These are phyloP conservation scores for Trachops cirrhosus DNA, from an alignment of 2,797 vertebrate genomes.

Conservation along the genomic window DNA sequence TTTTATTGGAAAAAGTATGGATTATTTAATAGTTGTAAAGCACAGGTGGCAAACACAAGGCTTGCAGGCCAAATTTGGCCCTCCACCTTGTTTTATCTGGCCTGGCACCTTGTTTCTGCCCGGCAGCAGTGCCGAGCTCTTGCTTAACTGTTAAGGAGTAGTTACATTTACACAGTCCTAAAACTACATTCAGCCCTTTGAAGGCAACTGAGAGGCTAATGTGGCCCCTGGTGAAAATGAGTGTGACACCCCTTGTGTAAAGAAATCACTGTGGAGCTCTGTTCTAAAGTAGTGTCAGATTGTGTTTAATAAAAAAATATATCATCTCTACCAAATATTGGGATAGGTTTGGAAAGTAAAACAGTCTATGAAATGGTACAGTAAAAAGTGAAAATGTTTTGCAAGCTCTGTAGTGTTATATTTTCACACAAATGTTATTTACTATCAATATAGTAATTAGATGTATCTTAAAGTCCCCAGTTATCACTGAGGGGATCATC, in stretches of 20 bases:
- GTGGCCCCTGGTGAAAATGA: too few relatives aligned
- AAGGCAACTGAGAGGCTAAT: too few relatives aligned
- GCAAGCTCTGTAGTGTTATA: background rate
- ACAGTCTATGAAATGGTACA: background rate
- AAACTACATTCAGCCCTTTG: too few relatives aligned
- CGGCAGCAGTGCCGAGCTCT: too few relatives aligned
- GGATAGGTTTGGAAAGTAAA: background rate
- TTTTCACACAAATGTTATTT: background rate
- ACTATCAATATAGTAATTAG: background rate
- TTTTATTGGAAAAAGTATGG: background rate
- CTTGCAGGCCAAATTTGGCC: fast-evolving
- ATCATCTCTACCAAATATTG: background rate
- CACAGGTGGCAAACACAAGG: too few relatives aligned
- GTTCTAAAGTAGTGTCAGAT: background rate
- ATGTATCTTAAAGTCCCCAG: background rate
- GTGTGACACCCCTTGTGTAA: too few relatives aligned
- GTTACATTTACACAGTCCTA: too few relatives aligned
- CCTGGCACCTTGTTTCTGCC: too few relatives aligned
- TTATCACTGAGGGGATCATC: background rate
- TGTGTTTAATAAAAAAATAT: background rate
- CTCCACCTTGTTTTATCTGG: too few relatives aligned
- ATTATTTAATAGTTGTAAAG: background rate
- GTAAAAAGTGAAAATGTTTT: constrained; percentile 6
- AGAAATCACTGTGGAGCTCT: background rate
- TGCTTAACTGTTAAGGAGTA: too few relatives aligned